These are phyloP conservation scores for Sebastes schlegelii DNA, from an alignment of 2,113 vertebrate genomes.

Conservation along the genomic window DNA sequence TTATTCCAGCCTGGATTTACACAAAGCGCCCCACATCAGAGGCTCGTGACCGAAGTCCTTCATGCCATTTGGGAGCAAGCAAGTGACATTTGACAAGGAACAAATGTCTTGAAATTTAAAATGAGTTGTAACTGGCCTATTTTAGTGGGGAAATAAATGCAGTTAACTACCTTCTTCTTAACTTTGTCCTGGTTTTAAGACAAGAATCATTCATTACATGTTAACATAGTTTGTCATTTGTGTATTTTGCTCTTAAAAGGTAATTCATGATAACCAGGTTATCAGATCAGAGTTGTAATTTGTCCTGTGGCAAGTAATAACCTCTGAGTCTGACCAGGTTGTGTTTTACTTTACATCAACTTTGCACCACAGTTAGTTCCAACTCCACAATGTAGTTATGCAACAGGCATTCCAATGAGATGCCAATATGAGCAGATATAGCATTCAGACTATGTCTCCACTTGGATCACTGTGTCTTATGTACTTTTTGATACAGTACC, in stretches of 20 bases:
- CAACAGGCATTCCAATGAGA: constrained; percentile 5
- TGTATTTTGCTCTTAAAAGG: neutral
- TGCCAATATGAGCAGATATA: constrained; percentile 1
- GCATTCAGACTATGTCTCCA: neutral
- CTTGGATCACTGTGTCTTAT: neutral
- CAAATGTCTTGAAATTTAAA: neutral
- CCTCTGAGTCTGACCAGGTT: neutral
- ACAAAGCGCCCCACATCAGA: neutral
- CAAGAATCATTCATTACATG: neutral
- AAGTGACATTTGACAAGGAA: neutral
- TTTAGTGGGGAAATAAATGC: neutral
- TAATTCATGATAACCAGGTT: neutral
- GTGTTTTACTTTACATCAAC: constrained; percentile 21
- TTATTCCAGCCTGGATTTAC: constrained; percentile 1
- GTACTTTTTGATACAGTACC: neutral
- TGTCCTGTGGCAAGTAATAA: constrained; percentile 17
- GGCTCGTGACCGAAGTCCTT: neutral
- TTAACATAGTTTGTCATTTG: neutral
- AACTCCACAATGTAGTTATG: neutral
- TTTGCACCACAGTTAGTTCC: neutral
- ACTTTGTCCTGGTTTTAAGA: neutral
- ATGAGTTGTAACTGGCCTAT: neutral
- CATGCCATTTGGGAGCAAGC: neutral
- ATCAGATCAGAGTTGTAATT: constrained; percentile 3
- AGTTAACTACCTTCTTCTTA: neutral